These are phyloP conservation scores for Antennarius striatus DNA, from an alignment of 2,113 vertebrate genomes.

Conservation along the genomic window DNA sequence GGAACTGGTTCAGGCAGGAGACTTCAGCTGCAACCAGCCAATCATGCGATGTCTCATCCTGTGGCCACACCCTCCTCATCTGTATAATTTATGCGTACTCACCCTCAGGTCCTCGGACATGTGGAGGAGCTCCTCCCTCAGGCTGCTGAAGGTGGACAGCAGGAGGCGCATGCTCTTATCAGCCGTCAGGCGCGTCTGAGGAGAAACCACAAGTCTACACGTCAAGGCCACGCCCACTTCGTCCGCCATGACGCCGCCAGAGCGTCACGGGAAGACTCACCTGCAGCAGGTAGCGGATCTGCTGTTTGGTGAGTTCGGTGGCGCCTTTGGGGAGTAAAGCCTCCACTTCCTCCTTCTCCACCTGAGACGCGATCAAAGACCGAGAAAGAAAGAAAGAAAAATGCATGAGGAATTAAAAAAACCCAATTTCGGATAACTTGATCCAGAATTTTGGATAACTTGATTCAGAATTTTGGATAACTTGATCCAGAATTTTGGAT, in stretches of 20 bases:
- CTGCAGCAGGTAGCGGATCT: slow-evolving; percentile 97
- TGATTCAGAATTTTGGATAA: no score
- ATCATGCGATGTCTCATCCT: no score
- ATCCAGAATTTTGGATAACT: no score
- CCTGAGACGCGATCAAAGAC: slow-evolving; percentile 24
- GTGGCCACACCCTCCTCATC: no score
- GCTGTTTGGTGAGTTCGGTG: slow-evolving; percentile 96
- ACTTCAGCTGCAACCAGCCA: no score
- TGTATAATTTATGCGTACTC: slow-evolving; percentile 8
- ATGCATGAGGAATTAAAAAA: no score
- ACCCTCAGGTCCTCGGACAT: slow-evolving; percentile 92
- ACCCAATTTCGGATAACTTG: no score
- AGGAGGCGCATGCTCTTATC: slow-evolving; percentile 92
- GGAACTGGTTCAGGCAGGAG: no score
- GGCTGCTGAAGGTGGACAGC: slow-evolving; percentile 89
- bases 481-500: no score
- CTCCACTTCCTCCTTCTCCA: slow-evolving; percentile 86
- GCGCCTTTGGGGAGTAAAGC: slow-evolving; percentile 90
- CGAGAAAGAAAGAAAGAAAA: no score
- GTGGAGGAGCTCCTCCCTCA: slow-evolving; percentile 91
- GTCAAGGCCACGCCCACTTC: no score
- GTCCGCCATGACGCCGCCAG: no score
- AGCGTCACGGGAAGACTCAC: slow-evolving; percentile 60
- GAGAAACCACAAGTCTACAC: background rate
- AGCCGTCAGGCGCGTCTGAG: slow-evolving; percentile 88